Evolutionary conservation across 2,113 vertebrate species (phyloP).

Genomic region (Elanus axillaris): DNA sequence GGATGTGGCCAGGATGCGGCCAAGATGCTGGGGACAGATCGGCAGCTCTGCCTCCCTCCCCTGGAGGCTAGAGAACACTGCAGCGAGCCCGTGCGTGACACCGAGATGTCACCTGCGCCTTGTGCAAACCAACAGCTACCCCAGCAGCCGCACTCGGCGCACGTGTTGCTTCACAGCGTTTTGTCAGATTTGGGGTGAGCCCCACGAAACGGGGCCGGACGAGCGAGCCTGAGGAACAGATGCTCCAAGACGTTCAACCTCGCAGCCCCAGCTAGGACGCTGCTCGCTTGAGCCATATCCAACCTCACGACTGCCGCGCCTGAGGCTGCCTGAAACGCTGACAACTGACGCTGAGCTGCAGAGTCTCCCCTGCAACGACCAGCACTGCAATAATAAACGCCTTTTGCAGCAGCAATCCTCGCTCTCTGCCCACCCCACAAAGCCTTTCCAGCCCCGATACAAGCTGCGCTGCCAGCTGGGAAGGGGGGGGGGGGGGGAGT

Average conservation of each 20-base stretch:
- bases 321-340: neutral
- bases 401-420: neutral
- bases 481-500: neutral
- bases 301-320: rapidly evolving
- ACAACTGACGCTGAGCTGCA: neutral
- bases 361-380: neutral
- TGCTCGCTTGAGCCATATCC: rapidly evolving
- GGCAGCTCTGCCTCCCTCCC: conserved; percentile 57
- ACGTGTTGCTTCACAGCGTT: rapidly evolving
- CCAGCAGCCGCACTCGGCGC: neutral
- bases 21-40: neutral
- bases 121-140: neutral
- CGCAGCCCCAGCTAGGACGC: neutral
- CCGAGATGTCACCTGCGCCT: neutral
- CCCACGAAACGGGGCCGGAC: rapidly evolving
- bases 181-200: neutral
- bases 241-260: neutral
- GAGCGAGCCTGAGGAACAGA: neutral
- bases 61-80: conserved; percentile 52
- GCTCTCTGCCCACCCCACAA: neutral
- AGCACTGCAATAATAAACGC: neutral
- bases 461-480: neutral
- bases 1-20: neutral
- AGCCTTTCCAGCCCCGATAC: neutral
- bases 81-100: neutral